Percentiles rank a stretch among this genome's conserved stretches.
Evolutionary conservation across 2,113 vertebrate genomes (phyloP).

Genomic region (Dipodomys ordii): DNA sequence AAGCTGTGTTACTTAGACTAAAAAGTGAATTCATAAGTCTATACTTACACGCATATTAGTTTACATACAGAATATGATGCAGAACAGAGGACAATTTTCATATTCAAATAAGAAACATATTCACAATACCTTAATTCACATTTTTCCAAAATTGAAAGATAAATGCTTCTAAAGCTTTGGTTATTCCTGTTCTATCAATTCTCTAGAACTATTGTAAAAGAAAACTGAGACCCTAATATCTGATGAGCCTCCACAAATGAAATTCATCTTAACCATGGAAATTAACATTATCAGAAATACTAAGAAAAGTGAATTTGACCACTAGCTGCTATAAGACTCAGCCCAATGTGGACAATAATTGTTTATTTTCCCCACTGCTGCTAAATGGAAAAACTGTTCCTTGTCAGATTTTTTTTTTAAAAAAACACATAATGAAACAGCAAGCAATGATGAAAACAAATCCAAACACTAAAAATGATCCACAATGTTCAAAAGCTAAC

Average conservation of each 20-base stretch:
- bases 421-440: background rate
- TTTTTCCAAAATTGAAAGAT: slow-evolving; percentile 14
- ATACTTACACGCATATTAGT: background rate
- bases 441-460: slow-evolving; percentile 38
- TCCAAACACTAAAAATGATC: slow-evolving; percentile 36
- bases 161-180: slow-evolving; percentile 7
- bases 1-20: background rate
- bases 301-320: slow-evolving; percentile 26
- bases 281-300: slow-evolving; percentile 56
- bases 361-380: background rate
- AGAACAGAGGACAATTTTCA: background rate
- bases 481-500: slow-evolving; percentile 56
- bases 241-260: slow-evolving; percentile 7
- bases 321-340: background rate
- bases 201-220: background rate
- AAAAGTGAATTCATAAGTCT: slow-evolving; percentile 10
- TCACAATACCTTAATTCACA: background rate
- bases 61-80: background rate
- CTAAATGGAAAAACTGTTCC: slow-evolving; percentile 34
- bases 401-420: background rate
- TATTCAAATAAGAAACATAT: background rate
- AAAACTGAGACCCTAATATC: slow-evolving; percentile 42
- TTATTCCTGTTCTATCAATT: background rate
- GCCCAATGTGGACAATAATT: background rate
- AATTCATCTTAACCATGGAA: background rate